phyloP scores from a whole-genome alignment of 2,797 vertebrate species.

The Catamblyrhynchus diadema region DNA sequence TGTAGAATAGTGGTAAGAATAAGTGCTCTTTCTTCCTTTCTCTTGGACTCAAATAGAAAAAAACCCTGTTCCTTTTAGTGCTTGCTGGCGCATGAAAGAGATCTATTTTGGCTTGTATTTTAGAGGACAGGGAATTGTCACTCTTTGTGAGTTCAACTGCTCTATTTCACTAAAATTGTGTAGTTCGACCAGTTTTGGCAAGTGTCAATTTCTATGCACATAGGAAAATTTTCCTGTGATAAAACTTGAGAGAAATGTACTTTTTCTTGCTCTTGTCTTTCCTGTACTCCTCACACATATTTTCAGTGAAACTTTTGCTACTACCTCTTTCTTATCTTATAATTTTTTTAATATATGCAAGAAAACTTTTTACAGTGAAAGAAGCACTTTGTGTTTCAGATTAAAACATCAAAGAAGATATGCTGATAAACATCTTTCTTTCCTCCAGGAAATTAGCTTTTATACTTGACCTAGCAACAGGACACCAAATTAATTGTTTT shows the following conservation, averaged over 20 bases:
- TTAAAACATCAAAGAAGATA: slow-evolving; percentile 53
- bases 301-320: not conserved
- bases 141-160: not conserved
- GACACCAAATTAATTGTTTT: slow-evolving; percentile 77
- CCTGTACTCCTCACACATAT: not conserved
- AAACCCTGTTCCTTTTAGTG: not conserved
- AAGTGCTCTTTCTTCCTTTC: not conserved
- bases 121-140: not conserved
- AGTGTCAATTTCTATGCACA: not conserved
- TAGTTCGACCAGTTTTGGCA: not conserved
- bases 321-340: not conserved
- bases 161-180: not conserved
- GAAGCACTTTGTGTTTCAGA: not conserved
- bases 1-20: not conserved
- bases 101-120: not conserved
- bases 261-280: not conserved
- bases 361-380: slow-evolving; percentile 5
- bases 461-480: slow-evolving; percentile 75
- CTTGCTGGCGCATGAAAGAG: not conserved
- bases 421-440: slow-evolving; percentile 60
- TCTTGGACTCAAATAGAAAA: not conserved
- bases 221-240: not conserved
- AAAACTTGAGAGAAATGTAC: not conserved
- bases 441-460: slow-evolving; percentile 67
- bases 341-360: not conserved